Base-by-base conservation (phyloP, 1,140 invertebrate species). In the Magallana angulata region DNA sequence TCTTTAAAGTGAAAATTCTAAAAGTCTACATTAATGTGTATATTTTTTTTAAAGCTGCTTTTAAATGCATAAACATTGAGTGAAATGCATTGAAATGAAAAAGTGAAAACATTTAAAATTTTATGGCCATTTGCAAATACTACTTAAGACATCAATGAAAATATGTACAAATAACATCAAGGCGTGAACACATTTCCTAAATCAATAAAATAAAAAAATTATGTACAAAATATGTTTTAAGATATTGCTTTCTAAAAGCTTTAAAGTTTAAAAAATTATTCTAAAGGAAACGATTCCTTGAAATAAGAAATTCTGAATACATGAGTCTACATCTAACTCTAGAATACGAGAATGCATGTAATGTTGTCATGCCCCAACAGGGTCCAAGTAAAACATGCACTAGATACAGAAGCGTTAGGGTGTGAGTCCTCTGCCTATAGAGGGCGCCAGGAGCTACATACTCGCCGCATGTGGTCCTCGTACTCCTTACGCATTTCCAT, bases 401-500 rank as follows among this genome's bases (percentile, higher is more conserved):
- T 57, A 85, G 64, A 57, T 68, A 48, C 64, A 85, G 62, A 85
- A 48, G 60, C 64, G 56, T 48, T 60, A 84, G 57, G 30, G 16
- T 16, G 16, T 48, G 16, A 60, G n/a, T 58, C 57, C 48, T 76
- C 64, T 80, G 71, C 16, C 62, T 14, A 80, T 58, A 36, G 68
- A n/a, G 81, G 68, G 68, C 68, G 18, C 81, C 59, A 14, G 81
- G 56, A 82, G 36, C 57, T 56, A 81, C 24, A 84, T 88, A 88
- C 87, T 80, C 81, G 84, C 14, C 60, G 83, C 82, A 88, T 88
- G 16, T 84, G 57, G 57, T 88, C 87, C 48, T 88, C 57, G 62
- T 88, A 88, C 18, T 88, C 87, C 62, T 76, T 84, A 58, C 71
- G 68, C 68, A 71, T 36, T 58, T 88, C 87, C 64, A 57, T 84